phyloP scores from a whole-genome alignment of 2,888 invertebrate genomes.

The Sminthurides aquaticus region DNA sequence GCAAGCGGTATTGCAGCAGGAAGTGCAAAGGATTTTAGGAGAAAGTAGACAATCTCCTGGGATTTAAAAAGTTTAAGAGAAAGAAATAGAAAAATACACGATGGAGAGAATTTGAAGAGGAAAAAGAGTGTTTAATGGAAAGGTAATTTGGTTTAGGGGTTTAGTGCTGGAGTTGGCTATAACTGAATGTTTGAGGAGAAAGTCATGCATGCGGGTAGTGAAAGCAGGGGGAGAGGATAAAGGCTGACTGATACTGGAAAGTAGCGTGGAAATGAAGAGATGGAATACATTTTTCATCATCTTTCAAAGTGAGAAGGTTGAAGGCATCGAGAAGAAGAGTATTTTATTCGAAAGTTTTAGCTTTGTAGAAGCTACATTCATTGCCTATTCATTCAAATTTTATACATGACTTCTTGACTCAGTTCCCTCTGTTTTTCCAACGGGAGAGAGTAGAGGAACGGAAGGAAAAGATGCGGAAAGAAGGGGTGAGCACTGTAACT shows the following conservation, averaged over 20 bases:
- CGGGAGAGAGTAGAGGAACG: background rate
- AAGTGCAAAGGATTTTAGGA: too few relatives aligned
- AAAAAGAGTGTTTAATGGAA: background rate
- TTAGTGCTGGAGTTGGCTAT: too few relatives aligned
- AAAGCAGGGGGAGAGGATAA: too few relatives aligned
- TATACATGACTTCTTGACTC: background rate
- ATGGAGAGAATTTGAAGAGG: too few relatives aligned
- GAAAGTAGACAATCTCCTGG: too few relatives aligned
- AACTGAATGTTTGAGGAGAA: background rate
- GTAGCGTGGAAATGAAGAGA: background rate
- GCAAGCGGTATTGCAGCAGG: too few relatives aligned
- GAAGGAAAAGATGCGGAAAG: background rate
- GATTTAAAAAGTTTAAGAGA: too few relatives aligned
- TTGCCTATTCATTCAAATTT: conserved; percentile 12
- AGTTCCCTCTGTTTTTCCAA: background rate
- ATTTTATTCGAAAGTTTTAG: background rate
- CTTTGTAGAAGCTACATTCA: background rate
- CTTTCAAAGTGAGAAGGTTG: background rate
- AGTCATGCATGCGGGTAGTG: background rate
- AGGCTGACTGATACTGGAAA: too few relatives aligned
- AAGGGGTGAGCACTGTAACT: background rate
- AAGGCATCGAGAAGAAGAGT: background rate
- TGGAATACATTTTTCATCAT: background rate
- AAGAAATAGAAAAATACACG: too few relatives aligned
- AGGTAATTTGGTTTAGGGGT: background rate